Base-by-base conservation (phyloP, 2,797 vertebrate species). In the Petrocephalus schoutedeni region DNA sequence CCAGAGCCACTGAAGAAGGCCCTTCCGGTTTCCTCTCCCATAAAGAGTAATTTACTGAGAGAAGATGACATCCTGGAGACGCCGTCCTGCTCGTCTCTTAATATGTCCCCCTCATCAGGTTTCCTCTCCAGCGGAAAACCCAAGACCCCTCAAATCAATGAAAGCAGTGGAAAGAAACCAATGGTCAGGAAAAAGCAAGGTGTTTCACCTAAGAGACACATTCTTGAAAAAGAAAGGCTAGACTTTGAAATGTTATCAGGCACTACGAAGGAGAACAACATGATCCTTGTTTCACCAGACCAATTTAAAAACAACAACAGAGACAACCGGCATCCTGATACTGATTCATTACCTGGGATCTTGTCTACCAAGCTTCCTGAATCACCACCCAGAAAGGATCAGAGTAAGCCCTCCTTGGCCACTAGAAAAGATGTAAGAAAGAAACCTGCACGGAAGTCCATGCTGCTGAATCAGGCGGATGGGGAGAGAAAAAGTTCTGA, bases 291-390 rank as follows among this genome's bases (percentile, higher is more conserved):
- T 86, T 89, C 91, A 80, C 86, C 90, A 23, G 61, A 41, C 87
- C 86, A 92, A 59, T 89, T 93, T 88, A 93, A 93, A 90, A 91
- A 94, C 7, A 93, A 95, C 74, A 90, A 90, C 3, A 91, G 91
- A 90, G 95, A 95, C 90, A 95, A 94, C 1, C 95, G 93, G 0
- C 95, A 95, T 86, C 91, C 93, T 9, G 94, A 96, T 90, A 93
- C 95, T 59, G 95, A 96, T 86, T 93, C 95, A 0, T 93, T 96
- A 86, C 95, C 95, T 0, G 92, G 94, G 90, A 93, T 96, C 56
- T 92, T 95, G 84, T 95, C 95, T 49, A 94, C 95, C 0, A 96
- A 95, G 92, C 94, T 93, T 58, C 90, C 92, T 4, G 90, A 93
- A 0, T 53, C 91, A 41, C 90, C 91, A 45, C 89, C 90, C 0